phyloP scores from a whole-genome alignment of 1,140 invertebrate genomes.

The Arion vulgaris region DNA sequence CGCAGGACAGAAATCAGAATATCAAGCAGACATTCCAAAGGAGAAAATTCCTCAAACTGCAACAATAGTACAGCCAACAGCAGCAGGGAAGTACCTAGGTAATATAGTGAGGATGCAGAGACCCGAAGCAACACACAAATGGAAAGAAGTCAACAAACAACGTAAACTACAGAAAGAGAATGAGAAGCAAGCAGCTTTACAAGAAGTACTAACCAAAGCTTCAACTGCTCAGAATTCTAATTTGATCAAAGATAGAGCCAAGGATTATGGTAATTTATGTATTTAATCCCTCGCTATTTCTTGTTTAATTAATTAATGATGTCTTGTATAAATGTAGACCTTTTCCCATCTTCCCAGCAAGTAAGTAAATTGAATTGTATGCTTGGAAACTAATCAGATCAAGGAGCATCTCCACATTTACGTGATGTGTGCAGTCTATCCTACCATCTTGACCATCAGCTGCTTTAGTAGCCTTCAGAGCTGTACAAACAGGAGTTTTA shows the following conservation, averaged over 20 bases:
- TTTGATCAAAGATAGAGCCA: constrained; percentile 11
- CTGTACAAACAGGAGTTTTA: too few relatives aligned
- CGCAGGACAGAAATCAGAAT: background rate
- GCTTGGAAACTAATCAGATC: too few relatives aligned
- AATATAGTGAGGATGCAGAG: constrained; percentile 65
- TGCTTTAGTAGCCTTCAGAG: too few relatives aligned
- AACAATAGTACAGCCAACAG: background rate
- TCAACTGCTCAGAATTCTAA: constrained; percentile 15
- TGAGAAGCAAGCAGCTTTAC: constrained; percentile 21
- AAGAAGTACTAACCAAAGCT: constrained; percentile 16
- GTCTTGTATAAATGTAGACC: too few relatives aligned
- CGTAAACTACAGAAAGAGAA: constrained; percentile 20
- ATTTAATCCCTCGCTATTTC: too few relatives aligned
- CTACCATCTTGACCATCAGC: too few relatives aligned
- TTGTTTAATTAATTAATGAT: too few relatives aligned
- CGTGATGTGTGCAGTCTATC: too few relatives aligned
- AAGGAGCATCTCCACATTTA: too few relatives aligned
- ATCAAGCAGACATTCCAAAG: background rate
- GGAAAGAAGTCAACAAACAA: constrained; percentile 18
- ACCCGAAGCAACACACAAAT: constrained; percentile 64
- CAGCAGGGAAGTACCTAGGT: constrained; percentile 57
- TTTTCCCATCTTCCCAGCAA: too few relatives aligned
- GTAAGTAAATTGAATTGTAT: too few relatives aligned
- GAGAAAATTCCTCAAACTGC: background rate
- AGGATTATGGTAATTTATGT: constrained; percentile 29